Conservation (phyloP, 2,113 vertebrate species). For the Alosa alosa region DNA sequence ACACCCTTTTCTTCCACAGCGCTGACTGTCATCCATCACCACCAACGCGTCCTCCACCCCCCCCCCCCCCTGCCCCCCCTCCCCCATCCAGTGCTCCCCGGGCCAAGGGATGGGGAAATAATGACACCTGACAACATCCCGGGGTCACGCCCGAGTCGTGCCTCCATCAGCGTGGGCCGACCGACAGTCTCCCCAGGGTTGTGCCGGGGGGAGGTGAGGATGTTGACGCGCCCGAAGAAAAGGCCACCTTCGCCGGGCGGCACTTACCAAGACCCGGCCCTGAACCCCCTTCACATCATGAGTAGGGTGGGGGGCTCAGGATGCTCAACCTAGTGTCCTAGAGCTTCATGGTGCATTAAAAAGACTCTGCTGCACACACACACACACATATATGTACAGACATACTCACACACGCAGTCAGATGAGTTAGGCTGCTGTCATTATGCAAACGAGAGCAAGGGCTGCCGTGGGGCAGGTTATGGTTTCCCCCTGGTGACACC, state of each 20-base stretch:
- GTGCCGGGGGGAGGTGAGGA: not conserved
- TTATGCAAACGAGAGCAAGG: not conserved
- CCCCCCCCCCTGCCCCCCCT: not conserved
- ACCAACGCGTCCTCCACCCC: slow-evolving; percentile 9
- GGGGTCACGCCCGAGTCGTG: slow-evolving; percentile 40
- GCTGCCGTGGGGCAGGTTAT: not conserved
- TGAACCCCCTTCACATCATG: not conserved
- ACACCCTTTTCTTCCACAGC: slow-evolving; percentile 7
- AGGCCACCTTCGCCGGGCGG: not conserved
- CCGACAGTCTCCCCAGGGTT: not conserved
- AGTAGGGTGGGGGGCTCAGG: too few relatives aligned
- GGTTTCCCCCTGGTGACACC: not conserved
- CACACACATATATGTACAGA: not conserved
- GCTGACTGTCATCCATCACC: slow-evolving; percentile 43
- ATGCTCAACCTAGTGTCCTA: not conserved
- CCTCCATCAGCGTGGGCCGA: not conserved
- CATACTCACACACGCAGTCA: not conserved
- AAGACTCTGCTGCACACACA: not conserved
- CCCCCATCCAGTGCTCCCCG: not conserved
- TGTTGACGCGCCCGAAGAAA: not conserved
- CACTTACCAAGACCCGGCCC: not conserved
- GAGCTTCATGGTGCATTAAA: not conserved
- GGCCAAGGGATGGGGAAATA: slow-evolving; percentile 45
- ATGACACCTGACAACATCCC: slow-evolving; percentile 39
- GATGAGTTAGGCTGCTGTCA: not conserved